A percentile compares a stretch with the other conserved stretches of the same genome.
These are phyloP conservation scores for Stylophora pistillata DNA, from an alignment of 64 coral and sea anemone genomes.

Conservation along the genomic window DNA sequence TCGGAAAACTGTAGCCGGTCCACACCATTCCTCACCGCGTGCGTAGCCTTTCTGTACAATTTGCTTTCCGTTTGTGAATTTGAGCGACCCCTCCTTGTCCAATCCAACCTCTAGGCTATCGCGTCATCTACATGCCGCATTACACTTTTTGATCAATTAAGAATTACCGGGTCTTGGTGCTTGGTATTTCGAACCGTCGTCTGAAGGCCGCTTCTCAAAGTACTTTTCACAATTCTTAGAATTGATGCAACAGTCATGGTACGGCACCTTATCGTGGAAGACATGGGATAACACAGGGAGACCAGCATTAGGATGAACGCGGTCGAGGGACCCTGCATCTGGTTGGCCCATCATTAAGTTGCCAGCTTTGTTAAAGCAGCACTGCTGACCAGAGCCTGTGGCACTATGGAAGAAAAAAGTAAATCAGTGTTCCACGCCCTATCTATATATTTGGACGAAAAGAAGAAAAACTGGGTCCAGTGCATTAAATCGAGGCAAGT, in stretches of 20 bases:
- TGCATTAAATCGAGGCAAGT: no score
- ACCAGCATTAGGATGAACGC: conserved; percentile 54
- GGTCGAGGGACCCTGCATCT: conserved; percentile 64
- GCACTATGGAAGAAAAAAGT: conserved; percentile 24
- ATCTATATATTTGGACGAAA: no score
- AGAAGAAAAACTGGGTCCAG: no score
- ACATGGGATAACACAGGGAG: conserved; percentile 70
- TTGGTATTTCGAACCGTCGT: conserved; percentile 57
- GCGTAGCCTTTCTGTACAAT: no score
- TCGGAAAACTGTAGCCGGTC: no score
- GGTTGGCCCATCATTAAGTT: conserved; percentile 63
- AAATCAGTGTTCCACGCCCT: not conserved
- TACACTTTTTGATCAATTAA: no score
- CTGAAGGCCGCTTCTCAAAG: conserved; percentile 65
- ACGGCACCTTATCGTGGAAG: conserved; percentile 79
- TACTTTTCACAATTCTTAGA: conserved; percentile 55
- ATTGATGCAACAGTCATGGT: conserved; percentile 66
- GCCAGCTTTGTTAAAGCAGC: conserved; percentile 76
- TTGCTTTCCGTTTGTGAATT: no score
- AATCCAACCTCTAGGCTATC: no score
- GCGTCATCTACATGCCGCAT: no score
- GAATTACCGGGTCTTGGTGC: conserved; percentile 65
- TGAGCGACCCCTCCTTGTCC: no score
- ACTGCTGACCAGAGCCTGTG: conserved; percentile 78
- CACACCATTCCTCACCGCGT: no score